phyloP scores from a whole-genome alignment of 2,888 invertebrate species.

The Drosophila villosipedis region DNA sequence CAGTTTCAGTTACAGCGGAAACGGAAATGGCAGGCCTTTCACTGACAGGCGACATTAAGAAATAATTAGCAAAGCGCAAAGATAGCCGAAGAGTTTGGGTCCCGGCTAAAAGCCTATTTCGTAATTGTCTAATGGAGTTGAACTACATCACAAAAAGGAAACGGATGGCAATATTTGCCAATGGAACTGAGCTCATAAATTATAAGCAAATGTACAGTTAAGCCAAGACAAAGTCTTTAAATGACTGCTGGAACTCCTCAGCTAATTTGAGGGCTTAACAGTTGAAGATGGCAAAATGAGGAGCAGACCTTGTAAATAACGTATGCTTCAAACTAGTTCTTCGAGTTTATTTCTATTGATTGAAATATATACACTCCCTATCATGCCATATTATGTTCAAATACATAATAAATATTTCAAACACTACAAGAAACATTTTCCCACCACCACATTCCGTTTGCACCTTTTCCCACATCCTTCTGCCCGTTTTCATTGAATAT shows the following conservation, averaged over 20 bases:
- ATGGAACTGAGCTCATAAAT: conserved; percentile 50
- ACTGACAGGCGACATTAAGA: conserved; percentile 64
- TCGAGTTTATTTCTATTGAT: not conserved
- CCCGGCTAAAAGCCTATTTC: conserved; percentile 64
- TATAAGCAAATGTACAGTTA: conserved; percentile 48
- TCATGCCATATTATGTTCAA: not conserved
- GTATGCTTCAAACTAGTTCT: not conserved
- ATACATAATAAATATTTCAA: not conserved
- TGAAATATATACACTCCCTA: not conserved
- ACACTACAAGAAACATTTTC: not conserved
- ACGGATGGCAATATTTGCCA: conserved; percentile 37
- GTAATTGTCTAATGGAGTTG: conserved; percentile 70
- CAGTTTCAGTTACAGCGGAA: conserved; percentile 46
- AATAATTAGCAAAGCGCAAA: conserved; percentile 66
- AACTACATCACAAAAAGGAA: conserved; percentile 34
- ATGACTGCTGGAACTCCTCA: conserved; percentile 35
- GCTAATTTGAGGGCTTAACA: conserved; percentile 28
- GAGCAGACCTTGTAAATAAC: not conserved
- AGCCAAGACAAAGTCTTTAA: conserved; percentile 57
- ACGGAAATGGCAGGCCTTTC: conserved; percentile 41
- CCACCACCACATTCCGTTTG: not conserved
- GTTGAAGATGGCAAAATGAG: no score
- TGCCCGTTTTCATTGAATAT: conserved; percentile 38
- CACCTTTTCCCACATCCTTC: not conserved
- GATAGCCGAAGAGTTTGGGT: conserved; percentile 25